Base-by-base conservation (phyloP, 2,113 vertebrate genomes). In the Centropus bengalensis region DNA sequence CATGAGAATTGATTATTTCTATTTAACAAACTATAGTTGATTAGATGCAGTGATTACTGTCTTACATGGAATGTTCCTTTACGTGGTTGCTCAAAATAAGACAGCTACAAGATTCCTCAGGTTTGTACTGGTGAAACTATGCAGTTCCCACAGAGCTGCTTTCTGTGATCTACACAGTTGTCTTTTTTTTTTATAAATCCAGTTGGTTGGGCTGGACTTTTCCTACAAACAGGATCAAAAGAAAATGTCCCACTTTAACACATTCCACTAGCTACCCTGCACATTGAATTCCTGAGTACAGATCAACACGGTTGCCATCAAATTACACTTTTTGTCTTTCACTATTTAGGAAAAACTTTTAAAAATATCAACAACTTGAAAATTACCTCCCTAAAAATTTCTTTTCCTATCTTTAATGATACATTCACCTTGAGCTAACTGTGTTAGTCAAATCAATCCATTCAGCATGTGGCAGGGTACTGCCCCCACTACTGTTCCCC, bases 61-160 rank as follows among this genome's bases (percentile, higher is more conserved):
- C 28, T 75, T 64, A 70, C 9, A 47, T 82, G 80, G 66, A 81
- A 74, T 96, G 93, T 96, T 96, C 86, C 82, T 93, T 78, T 56
- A 79, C 95, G 54, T 88, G 76, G 33, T 84, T 93, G 66, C 88
- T 96, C 58, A 94, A 88, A 94, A 92, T 93, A 97, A 86, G 73
- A 51, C 82, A 95, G 90, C 90, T 95, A 93, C 88, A 82, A 88
- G 90, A 91, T 90, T 84, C 56, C 59, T 92, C 51, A 76, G 28
- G 32, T 83, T 95, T 83, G n/a, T 88, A 52, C 64, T 93, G 80
- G 60, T 91, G 76, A 91, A 93, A 89, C 76, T 64, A 42, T 69
- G 64, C 30, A 36, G 9, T 86, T 80, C 75, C 71, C 47, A 66
- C 52, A 93, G 79, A 83, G 30, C 38, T 88, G 17, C 55, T 38